phyloP scores from a whole-genome alignment of 2,888 invertebrate genomes.

The Idaea aversata region DNA sequence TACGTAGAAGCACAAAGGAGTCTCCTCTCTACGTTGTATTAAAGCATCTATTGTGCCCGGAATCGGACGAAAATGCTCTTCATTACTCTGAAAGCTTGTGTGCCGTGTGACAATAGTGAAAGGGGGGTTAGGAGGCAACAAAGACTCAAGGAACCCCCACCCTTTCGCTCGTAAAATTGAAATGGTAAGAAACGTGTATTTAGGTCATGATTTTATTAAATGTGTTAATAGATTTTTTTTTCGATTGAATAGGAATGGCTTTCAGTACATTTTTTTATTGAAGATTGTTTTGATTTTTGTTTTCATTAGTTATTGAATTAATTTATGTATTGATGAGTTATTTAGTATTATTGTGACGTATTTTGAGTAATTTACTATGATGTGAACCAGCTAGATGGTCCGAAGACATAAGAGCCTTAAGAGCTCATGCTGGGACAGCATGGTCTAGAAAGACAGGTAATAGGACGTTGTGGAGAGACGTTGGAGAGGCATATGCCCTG shows the following conservation, averaged over 20 bases:
- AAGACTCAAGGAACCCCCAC: constrained; percentile 69
- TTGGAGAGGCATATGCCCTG: no score
- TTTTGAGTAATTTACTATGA: no score
- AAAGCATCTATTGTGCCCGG: constrained; percentile 72
- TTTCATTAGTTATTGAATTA: no score
- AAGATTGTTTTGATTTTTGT: no score
- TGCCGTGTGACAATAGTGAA: constrained; percentile 76
- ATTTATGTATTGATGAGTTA: no score
- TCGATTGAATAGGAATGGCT: not conserved
- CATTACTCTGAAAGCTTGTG: constrained; percentile 81
- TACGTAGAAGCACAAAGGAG: constrained; percentile 66
- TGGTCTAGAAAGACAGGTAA: no score
- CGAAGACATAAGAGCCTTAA: no score
- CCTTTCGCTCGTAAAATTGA: constrained; percentile 79
- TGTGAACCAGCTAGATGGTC: no score
- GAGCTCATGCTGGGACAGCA: no score
- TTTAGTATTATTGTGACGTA: no score
- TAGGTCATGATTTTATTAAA: constrained; percentile 79
- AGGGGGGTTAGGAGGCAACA: constrained; percentile 53
- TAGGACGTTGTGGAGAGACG: no score
- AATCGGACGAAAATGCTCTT: constrained; percentile 82
- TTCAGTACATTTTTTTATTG: no score
- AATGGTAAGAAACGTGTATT: constrained; percentile 77
- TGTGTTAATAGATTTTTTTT: constrained; percentile 55
- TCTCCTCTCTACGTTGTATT: constrained; percentile 77